These are phyloP conservation scores for Tetramorium bicarinatum DNA, from an alignment of 2,888 invertebrate species.

Conservation along the genomic window DNA sequence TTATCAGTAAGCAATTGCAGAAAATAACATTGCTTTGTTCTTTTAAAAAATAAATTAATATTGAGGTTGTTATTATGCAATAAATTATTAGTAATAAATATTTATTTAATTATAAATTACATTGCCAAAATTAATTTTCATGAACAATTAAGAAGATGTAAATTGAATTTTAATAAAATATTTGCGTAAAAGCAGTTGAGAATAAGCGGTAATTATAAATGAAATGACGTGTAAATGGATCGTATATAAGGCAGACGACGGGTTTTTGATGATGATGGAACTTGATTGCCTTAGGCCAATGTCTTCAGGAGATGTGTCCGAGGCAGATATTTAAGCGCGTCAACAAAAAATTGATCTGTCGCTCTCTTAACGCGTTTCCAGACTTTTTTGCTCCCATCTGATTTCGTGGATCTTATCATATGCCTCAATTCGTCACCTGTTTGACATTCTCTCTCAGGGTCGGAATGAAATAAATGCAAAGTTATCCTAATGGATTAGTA, in stretches of 20 bases:
- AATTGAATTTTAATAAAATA: not conserved
- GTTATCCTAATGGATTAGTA: slow-evolving; percentile 3
- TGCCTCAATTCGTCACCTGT: slow-evolving; percentile 34
- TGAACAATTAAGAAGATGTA: not conserved
- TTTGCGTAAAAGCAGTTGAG: not conserved
- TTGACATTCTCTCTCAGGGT: slow-evolving; percentile 8
- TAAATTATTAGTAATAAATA: slow-evolving; percentile 28
- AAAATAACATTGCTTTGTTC: not conserved
- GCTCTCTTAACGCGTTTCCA: slow-evolving; percentile 14
- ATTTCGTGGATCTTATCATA: slow-evolving; percentile 34
- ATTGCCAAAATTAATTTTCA: not conserved
- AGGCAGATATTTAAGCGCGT: slow-evolving; percentile 37
- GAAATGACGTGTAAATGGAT: slow-evolving; percentile 8
- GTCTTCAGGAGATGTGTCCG: slow-evolving; percentile 15
- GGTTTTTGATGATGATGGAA: slow-evolving; percentile 28
- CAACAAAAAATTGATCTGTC: slow-evolving; percentile 49
- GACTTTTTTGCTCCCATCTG: slow-evolving; percentile 24
- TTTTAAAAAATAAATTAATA: not conserved
- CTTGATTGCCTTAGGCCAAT: slow-evolving; percentile 24
- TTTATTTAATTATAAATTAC: not conserved
- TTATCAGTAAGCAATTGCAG: not conserved
- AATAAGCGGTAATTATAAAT: slow-evolving; percentile 25
- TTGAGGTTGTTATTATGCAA: not conserved
- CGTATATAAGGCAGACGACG: not conserved
- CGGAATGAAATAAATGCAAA: not conserved